Base-by-base conservation (phyloP, 2,797 vertebrate genomes). In the Lacerta agilis region DNA sequence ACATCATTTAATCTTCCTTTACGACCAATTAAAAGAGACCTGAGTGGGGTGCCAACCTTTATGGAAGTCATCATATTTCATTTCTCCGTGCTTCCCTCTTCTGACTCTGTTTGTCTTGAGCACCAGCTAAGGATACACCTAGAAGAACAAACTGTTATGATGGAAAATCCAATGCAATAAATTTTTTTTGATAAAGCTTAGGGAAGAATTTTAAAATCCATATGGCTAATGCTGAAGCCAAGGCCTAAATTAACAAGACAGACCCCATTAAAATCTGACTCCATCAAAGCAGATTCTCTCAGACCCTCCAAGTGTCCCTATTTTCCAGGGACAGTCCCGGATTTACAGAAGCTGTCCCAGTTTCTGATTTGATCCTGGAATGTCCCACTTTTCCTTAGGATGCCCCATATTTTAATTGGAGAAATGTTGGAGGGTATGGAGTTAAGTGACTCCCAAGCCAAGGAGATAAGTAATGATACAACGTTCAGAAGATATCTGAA, bases 1-100 rank as follows among this genome's bases (percentile, higher is more conserved):
- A 9, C 73, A 43, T 71, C 13, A 82, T 90, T 93, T 92, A 89
- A 67, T 61, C 85, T 92, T 90, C 83, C 66, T 85, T 89, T 43
- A 79, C 45, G 79, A 86, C 81, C 86, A 90, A 88, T 75, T 38
- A 69, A 91, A 83, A 66, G 27, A 41, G 82, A 87, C 45, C 78
- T 43, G 49, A 85, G 69, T 27, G 55, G 73, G n/a, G 9, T 86
- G 85, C 77, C 79, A 36, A 41, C 71, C 83, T 41, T 80, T 86
- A 33, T 69, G 77, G 89, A 84, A 61, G 41, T 83, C n/a, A 67
- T 77, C 58, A 61, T 25, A 49, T 77, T 87, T 83, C 43, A 80
- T 36, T 58, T 87, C n/a, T 71, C 49, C 69, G 86, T 43, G 77
- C n/a, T 36, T 77, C 38, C 61, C 27, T 90, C 29, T 84, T 8